Percentiles rank a stretch among this genome's conserved stretches.
Conservation (phyloP, 2,113 vertebrate species). For the Syngnathus scovelli region DNA sequence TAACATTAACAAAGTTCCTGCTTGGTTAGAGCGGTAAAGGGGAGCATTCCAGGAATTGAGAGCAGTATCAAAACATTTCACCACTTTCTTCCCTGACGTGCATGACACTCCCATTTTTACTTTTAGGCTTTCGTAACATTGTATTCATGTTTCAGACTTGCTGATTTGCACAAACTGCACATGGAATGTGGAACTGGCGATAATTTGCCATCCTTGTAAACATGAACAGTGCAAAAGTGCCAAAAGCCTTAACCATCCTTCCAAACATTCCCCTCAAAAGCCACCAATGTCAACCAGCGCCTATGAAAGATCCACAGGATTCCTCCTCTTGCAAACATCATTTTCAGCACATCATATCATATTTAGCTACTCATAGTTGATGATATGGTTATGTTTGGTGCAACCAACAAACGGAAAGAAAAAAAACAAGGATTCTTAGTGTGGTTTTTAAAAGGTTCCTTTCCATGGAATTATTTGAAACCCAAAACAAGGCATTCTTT, state of each 20-base stretch:
- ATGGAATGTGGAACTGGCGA: background rate
- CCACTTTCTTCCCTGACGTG: background rate
- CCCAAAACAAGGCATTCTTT: background rate
- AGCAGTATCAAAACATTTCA: background rate
- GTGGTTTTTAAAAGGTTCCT: background rate
- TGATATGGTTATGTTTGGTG: background rate
- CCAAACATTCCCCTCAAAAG: conserved; percentile 1
- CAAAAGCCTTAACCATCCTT: background rate
- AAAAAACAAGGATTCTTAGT: background rate
- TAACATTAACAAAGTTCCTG: conserved; percentile 1
- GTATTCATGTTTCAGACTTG: background rate
- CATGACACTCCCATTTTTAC: background rate
- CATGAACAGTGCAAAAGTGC: background rate
- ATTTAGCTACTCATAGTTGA: background rate
- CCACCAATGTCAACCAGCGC: background rate
- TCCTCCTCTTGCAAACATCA: background rate
- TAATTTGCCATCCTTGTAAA: background rate
- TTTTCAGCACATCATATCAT: background rate
- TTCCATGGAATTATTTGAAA: background rate
- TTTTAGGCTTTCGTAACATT: background rate
- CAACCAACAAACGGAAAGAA: background rate
- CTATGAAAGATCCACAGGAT: background rate
- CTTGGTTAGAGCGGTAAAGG: background rate
- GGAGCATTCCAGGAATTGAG: background rate
- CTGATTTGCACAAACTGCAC: background rate